Conservation (phyloP, 2,888 invertebrate species). For the Steinernema scapterisci region DNA sequence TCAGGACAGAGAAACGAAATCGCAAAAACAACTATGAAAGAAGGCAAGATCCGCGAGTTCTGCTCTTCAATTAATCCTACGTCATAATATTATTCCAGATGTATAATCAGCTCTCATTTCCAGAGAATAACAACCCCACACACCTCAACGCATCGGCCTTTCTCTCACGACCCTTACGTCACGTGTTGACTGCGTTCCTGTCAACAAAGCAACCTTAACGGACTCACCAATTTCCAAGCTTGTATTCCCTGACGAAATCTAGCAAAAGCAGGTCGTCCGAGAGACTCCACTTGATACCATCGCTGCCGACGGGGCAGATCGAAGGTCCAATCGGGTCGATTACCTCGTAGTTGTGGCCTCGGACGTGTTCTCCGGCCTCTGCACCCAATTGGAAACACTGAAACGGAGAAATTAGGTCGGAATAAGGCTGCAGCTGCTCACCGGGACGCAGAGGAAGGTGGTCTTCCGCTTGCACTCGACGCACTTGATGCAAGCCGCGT, state of each 20-base stretch:
- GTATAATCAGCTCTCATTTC: too few relatives aligned
- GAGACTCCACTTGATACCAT: slow-evolving; percentile 37
- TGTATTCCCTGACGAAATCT: slow-evolving; percentile 46
- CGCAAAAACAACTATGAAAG: background rate
- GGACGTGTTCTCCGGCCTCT: slow-evolving; percentile 50
- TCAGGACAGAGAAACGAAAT: background rate
- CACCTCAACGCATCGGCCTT: too few relatives aligned
- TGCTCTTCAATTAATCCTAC: too few relatives aligned
- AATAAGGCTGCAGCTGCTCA: background rate
- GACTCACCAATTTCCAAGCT: slow-evolving; percentile 52
- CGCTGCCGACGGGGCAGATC: slow-evolving; percentile 5
- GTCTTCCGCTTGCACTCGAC: slow-evolving; percentile 7
- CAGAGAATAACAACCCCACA: too few relatives aligned
- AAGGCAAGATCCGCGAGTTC: too few relatives aligned
- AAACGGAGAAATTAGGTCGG: slow-evolving; percentile 28
- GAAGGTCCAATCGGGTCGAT: slow-evolving; percentile 38
- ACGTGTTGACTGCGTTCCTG: too few relatives aligned
- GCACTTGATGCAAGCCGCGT: slow-evolving; percentile 4
- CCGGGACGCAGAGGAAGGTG: slow-evolving; percentile 1
- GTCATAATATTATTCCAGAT: too few relatives aligned
- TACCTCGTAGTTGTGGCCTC: slow-evolving; percentile 56
- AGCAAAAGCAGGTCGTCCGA: slow-evolving; percentile 46
- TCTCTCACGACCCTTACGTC: too few relatives aligned
- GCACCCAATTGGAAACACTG: slow-evolving; percentile 59
- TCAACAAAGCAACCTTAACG: background rate